Evolutionary conservation across 2,113 vertebrate species (phyloP).

Genomic region (Malurus elegans): DNA sequence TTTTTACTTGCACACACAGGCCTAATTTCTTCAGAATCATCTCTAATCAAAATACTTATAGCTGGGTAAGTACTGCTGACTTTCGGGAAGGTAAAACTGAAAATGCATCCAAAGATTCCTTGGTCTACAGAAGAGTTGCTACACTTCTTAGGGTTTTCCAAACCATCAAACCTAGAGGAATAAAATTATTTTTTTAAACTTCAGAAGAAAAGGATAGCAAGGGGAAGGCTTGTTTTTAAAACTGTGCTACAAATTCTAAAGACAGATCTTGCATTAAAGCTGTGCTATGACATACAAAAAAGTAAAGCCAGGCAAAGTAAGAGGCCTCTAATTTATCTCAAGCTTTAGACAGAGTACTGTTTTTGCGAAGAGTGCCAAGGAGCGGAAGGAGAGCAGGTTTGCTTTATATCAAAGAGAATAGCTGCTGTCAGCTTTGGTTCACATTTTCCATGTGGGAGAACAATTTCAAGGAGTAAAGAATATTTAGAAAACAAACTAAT

Average conservation of each 20-base stretch:
- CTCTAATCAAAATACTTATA: conserved; percentile 34
- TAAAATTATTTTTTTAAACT: neutral
- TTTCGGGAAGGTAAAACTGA: conserved; percentile 16
- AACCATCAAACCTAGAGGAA: conserved; percentile 15
- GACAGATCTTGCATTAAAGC: neutral
- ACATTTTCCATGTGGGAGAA: neutral
- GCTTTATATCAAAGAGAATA: neutral
- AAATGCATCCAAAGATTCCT: conserved; percentile 6
- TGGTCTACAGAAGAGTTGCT: neutral
- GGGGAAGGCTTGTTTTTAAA: neutral
- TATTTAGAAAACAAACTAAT: neutral
- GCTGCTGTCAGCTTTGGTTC: neutral
- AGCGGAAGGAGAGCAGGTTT: neutral
- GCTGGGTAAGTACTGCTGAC: neutral
- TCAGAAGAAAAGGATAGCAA: neutral
- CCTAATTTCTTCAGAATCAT: conserved; percentile 10
- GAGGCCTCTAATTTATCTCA: neutral
- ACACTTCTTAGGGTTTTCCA: neutral
- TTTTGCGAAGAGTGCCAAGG: neutral
- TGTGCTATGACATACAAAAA: neutral
- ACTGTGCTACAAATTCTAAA: neutral
- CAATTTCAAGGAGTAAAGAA: neutral
- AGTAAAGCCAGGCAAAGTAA: neutral
- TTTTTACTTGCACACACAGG: conserved; percentile 41
- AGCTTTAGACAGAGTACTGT: neutral